These are phyloP conservation scores for Macrosiphum euphorbiae DNA, from an alignment of 2,888 invertebrate species.

Conservation along the genomic window DNA sequence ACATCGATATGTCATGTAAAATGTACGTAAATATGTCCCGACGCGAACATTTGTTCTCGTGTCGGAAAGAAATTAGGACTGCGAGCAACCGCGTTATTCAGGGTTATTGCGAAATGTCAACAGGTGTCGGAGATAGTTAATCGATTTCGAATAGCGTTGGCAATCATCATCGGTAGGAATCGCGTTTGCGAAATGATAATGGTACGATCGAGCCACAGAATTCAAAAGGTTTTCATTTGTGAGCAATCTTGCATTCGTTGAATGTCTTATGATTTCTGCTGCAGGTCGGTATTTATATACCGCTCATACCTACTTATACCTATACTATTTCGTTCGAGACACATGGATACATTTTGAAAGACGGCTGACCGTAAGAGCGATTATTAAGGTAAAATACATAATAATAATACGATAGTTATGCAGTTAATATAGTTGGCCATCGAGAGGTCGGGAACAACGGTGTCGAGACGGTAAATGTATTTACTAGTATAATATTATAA, in stretches of 20 bases:
- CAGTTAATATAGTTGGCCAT: neutral
- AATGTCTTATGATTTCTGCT: neutral
- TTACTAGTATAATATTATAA: neutral
- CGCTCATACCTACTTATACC: neutral
- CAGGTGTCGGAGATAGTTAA: constrained; percentile 6
- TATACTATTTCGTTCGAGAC: neutral
- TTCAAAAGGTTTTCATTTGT: constrained; percentile 1
- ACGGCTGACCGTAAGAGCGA: neutral
- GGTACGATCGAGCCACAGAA: neutral
- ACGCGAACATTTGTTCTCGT: neutral
- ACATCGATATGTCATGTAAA: neutral
- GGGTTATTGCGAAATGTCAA: constrained; percentile 11
- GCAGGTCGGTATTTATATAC: neutral
- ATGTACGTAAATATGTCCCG: neutral
- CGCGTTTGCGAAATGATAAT: neutral
- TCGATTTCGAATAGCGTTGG: constrained; percentile 11
- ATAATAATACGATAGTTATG: neutral
- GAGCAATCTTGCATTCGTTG: neutral
- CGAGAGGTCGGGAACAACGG: neutral
- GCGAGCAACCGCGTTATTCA: neutral
- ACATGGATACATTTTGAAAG: neutral
- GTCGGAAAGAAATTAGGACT: neutral
- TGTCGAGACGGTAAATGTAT: neutral
- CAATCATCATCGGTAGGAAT: neutral
- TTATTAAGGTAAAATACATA: neutral